Base-by-base conservation (phyloP, 2,113 vertebrate genomes). In the Pygoscelis antarcticus region DNA sequence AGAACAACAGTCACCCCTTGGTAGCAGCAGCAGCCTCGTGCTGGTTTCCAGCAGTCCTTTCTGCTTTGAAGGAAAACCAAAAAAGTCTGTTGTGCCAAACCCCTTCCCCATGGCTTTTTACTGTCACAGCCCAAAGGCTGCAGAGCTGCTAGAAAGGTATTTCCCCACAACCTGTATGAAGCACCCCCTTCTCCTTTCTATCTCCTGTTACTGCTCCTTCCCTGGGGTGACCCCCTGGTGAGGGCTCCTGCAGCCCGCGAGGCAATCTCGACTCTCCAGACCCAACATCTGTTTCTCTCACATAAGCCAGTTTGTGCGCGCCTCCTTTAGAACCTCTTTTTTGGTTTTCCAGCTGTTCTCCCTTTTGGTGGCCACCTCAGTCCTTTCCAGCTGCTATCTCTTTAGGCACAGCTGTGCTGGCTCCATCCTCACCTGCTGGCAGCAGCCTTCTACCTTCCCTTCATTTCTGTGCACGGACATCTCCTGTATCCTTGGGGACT, bases 321-420 rank as follows among this genome's bases (percentile, higher is more conserved):
- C 23, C 30, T 77, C 54, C 46, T 80, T 81, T n/a, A 66, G 74
- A 92, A 34, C 2, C 2, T 13, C 4, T n/a, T 16, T 54, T 18
- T 14, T 22, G 2, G 4, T 51, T 94, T 78, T 70, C 81, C 94
- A 94, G 91, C 69, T 95, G 76, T 68, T 96, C 22, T 81, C 46
- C 8, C 36, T 71, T 62, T 60, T 64, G 77, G 69, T 89, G 83
- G 65, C 57, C 69, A 87, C 51, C 47, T 61, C 74, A 30, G 77
- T 30, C 40, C 69, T 66, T 29, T 70, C 71, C 90, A 89, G 82
- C 78, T 79, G 77, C 20, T 87, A 4, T 60, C 47, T 82, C 29
- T 71, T 11, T 12, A 42, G 52, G 26, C 70, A 60, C 69, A 82
- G 78, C 89, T 89, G 77, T 75, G 57, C 84, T 75, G 64, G 68